Evolutionary conservation across 2,113 vertebrate species (phyloP).

Genomic region (Menidia beryllina): DNA sequence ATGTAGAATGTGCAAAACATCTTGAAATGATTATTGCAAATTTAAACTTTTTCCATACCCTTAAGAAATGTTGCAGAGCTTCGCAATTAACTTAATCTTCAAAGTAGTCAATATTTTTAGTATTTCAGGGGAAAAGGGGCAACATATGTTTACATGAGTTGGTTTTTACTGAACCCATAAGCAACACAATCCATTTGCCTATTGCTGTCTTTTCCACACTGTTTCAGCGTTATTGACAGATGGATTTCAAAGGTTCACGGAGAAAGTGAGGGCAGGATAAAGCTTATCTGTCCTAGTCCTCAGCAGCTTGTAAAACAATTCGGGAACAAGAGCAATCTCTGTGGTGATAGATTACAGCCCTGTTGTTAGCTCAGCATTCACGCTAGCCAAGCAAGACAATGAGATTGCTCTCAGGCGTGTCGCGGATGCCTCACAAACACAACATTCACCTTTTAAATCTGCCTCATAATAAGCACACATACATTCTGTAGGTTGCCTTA

Average conservation of each 20-base stretch:
- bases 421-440: slow-evolving; percentile 45
- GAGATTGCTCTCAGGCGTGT: slow-evolving; percentile 68
- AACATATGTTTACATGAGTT: slow-evolving; percentile 5
- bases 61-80: background rate
- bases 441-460: slow-evolving; percentile 62
- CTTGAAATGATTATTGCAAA: background rate
- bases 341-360: slow-evolving; percentile 78
- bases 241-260: slow-evolving; percentile 74
- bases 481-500: slow-evolving; percentile 25
- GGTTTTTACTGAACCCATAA: slow-evolving; percentile 24
- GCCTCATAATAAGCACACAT: slow-evolving; percentile 45
- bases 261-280: slow-evolving; percentile 73
- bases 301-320: slow-evolving; percentile 79
- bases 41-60: background rate
- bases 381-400: slow-evolving; percentile 76
- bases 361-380: slow-evolving; percentile 75
- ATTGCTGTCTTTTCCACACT: too few species aligned
- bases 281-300: slow-evolving; percentile 73
- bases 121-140: background rate
- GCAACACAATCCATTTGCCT: slow-evolving; percentile 42
- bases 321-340: slow-evolving; percentile 76
- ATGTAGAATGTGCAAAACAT: background rate
- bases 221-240: slow-evolving; percentile 78
- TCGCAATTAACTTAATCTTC: background rate
- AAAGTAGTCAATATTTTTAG: slow-evolving; percentile 11